Conservation (phyloP, 1,140 invertebrate species). For the Aphelinus atriplicis region DNA sequence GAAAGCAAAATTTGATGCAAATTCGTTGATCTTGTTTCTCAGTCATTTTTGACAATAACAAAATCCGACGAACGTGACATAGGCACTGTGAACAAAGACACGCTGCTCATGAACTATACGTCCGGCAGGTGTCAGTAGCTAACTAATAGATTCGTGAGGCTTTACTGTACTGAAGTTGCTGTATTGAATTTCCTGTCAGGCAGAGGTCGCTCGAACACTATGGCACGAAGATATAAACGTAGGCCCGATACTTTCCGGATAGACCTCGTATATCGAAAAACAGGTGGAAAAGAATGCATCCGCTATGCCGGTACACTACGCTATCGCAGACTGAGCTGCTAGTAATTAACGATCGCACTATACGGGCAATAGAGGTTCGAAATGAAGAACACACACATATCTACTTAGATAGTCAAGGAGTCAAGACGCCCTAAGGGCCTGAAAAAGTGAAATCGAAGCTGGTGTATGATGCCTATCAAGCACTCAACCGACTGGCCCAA, state of each 20-base stretch:
- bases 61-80: conserved; percentile 5
- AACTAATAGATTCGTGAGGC: conserved; percentile 5
- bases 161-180: neutral
- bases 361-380: no score
- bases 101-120: conserved; percentile 24
- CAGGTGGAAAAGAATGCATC: no score
- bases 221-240: neutral
- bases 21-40: conserved; percentile 16
- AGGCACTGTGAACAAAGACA: conserved; percentile 9
- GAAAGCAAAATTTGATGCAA: conserved; percentile 8
- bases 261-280: conserved; percentile 3
- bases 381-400: no score
- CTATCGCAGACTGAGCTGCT: no score
- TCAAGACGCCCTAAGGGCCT: no score
- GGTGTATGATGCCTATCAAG: no score
- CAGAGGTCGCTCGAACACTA: neutral
- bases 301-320: no score
- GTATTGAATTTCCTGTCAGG: neutral
- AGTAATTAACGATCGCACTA: no score
- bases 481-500: no score
- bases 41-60: conserved; percentile 14
- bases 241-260: conserved; percentile 11
- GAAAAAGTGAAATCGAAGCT: no score
- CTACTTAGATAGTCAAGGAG: no score
- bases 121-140: conserved; percentile 1